phyloP scores from a whole-genome alignment of 2,797 vertebrate species.

The Simalia tracyae region DNA sequence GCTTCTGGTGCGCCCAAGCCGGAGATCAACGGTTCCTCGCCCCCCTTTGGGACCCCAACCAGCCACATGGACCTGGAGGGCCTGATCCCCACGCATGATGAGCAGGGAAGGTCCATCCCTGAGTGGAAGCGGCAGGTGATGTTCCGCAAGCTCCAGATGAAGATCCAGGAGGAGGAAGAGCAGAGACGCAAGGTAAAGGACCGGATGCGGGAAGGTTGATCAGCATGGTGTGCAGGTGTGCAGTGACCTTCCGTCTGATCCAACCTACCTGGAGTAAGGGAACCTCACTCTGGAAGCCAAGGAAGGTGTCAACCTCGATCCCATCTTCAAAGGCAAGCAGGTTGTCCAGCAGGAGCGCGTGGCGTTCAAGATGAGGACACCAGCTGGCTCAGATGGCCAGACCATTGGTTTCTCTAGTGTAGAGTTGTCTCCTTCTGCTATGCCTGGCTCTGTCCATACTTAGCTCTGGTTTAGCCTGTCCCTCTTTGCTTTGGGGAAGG shows the following conservation, averaged over 20 bases:
- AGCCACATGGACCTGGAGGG: conserved; percentile 81
- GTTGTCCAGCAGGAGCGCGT: not conserved
- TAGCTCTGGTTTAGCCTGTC: not conserved
- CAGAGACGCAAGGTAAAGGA: conserved; percentile 87
- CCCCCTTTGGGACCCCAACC: conserved; percentile 68
- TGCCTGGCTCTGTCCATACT: not conserved
- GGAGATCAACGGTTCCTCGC: conserved; percentile 82
- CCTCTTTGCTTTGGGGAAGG: not conserved
- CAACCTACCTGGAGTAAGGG: not conserved
- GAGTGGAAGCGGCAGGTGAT: conserved; percentile 97
- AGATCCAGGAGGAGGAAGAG: conserved; percentile 95
- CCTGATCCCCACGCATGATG: conserved; percentile 88
- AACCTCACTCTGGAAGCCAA: not conserved
- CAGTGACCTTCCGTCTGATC: not conserved
- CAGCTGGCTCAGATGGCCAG: not conserved
- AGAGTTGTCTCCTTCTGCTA: not conserved
- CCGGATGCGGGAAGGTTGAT: not conserved
- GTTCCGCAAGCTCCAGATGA: conserved; percentile 92
- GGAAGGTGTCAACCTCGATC: not conserved
- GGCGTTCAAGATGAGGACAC: not conserved
- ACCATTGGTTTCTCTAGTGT: not conserved
- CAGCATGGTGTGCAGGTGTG: not conserved
- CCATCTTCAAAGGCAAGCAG: not conserved
- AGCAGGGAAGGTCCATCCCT: conserved; percentile 88
- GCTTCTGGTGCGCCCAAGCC: conserved; percentile 74